These are phyloP conservation scores for Drosophila kanapiae DNA, from an alignment of 1,140 invertebrate species.

Conservation along the genomic window DNA sequence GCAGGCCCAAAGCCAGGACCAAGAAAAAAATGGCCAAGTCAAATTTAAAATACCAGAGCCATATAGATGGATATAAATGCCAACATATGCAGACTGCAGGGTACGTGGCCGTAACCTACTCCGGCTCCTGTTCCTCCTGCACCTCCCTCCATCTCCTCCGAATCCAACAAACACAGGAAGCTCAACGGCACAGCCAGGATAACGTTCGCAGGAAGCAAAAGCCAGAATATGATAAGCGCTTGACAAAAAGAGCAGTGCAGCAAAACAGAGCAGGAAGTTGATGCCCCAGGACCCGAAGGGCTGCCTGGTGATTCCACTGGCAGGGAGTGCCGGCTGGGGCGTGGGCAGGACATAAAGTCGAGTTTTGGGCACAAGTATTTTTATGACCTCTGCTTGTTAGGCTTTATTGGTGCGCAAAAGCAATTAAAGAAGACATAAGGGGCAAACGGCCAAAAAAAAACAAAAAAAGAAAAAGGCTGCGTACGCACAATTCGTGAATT, in stretches of 20 bases:
- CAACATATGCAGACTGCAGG: constrained; percentile 64
- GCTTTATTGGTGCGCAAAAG: constrained; percentile 65
- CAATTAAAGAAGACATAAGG: constrained; percentile 64
- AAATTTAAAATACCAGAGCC: constrained; percentile 62
- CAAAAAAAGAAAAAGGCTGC: constrained; percentile 15
- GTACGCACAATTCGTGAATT: constrained; percentile 34
- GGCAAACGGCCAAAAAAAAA: constrained; percentile 25
- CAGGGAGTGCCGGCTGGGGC: neutral
- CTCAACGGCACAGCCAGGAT: constrained; percentile 60
- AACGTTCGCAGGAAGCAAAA: constrained; percentile 79
- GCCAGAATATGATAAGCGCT: constrained; percentile 71
- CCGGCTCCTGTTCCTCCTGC: neutral
- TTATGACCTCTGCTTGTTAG: constrained; percentile 64
- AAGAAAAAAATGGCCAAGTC: constrained; percentile 31
- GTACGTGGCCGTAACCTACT: neutral
- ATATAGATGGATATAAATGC: constrained; percentile 65
- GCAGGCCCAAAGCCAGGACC: neutral
- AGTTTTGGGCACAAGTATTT: constrained; percentile 55
- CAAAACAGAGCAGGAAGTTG: constrained; percentile 33
- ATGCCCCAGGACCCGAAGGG: constrained; percentile 28
- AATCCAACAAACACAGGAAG: constrained; percentile 58
- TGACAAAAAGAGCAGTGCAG: constrained; percentile 45
- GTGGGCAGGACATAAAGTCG: constrained; percentile 49
- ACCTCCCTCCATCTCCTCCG: neutral
- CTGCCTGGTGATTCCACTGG: neutral